A percentile compares a stretch with the other conserved stretches of the same genome.
phyloP scores from a whole-genome alignment of 2,113 vertebrate genomes.

The Sylvia atricapilla region DNA sequence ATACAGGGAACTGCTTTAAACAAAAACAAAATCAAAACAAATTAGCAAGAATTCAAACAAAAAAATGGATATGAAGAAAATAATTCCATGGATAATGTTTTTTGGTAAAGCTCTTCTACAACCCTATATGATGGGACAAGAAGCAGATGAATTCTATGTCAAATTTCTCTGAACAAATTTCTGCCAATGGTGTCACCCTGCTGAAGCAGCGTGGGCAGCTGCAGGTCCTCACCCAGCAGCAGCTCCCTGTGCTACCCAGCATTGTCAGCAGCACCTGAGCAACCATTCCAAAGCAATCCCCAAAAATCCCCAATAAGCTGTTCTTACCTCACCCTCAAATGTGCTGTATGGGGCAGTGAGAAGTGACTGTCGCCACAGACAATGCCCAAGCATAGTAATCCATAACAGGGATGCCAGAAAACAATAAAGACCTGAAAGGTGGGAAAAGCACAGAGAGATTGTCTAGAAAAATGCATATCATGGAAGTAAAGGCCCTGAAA shows the following conservation, averaged over 20 bases:
- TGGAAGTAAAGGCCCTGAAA: background rate
- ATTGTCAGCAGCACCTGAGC: background rate
- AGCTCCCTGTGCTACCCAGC: background rate
- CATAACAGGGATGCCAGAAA: background rate
- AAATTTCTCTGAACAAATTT: background rate
- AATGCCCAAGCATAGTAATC: background rate
- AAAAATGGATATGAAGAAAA: background rate
- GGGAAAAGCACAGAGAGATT: rapidly evolving
- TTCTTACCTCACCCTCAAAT: background rate
- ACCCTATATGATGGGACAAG: background rate
- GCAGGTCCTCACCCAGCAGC: background rate
- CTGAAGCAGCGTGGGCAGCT: background rate
- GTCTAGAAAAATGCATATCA: background rate
- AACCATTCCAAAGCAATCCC: background rate
- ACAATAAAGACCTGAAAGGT: background rate
- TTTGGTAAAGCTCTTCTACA: background rate
- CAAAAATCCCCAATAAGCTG: background rate
- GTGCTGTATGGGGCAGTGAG: background rate
- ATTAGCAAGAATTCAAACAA: background rate
- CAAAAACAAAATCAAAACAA: background rate
- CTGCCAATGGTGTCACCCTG: background rate
- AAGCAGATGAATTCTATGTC: background rate
- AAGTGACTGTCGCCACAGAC: background rate
- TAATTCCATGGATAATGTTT: background rate
- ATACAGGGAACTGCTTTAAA: background rate